Base-by-base conservation (phyloP, 2,797 vertebrate species). In the Labroides dimidiatus region DNA sequence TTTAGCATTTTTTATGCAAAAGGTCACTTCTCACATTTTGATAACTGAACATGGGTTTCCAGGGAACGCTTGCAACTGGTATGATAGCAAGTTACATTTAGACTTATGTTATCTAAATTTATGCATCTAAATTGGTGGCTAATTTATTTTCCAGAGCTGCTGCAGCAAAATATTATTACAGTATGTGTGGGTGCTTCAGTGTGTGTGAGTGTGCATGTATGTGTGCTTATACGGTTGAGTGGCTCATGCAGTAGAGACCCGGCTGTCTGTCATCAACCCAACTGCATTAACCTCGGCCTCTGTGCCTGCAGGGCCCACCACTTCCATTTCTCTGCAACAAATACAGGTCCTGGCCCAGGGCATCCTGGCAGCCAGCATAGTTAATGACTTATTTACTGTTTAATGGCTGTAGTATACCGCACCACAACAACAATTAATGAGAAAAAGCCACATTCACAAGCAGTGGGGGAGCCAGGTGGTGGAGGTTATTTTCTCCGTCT, bases 311-410 rank as follows among this genome's bases (percentile, higher is more conserved):
- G 89, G 90, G 87, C 88, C 69, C 85, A 84, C 85, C 75, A 80
- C 87, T 88, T 93, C 87, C 90, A 92, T 93, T 93, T 91, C 90
- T 90, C 80, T 81, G 81, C 89, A 89, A 90, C 89, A 93, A 92
- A 92, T 92, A 85, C 89, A 92, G 92, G 90, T 89, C 88, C 80
- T 84, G 87, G 88, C 86, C 73, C n/a, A 66, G 87, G 89, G 85
- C 91, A 86, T 64, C 78, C 82, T 73, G 84, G 80, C 91, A 91
- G 82, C 81, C 86, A 85, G 88, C 81, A 87, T 92, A 91, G 87
- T 90, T 94, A 94, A 95, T 94, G 87, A 89, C 89, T 93, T 94
- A 93, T 93, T 93, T 93, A 91, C 92, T 90, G 88, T 92, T 91
- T 91, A 93, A 86, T 90, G 90, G 90, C 89, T 91, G 90, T 87